phyloP scores from a whole-genome alignment of 2,797 vertebrate species.

The Pygocentrus nattereri region DNA sequence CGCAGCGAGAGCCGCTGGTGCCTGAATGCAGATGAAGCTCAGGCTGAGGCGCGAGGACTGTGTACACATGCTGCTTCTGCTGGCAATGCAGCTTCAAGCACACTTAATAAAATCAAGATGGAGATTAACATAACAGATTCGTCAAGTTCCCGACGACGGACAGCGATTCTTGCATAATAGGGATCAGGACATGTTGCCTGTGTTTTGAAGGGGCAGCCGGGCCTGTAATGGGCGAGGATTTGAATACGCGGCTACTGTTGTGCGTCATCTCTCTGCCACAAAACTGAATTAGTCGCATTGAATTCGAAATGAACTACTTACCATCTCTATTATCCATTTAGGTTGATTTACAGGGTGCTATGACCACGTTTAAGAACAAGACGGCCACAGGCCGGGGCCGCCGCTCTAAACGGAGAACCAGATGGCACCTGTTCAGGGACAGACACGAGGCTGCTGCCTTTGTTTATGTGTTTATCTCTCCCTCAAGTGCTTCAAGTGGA shows the following conservation, averaged over 20 bases:
- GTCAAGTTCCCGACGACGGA: neutral
- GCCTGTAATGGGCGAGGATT: neutral
- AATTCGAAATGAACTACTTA: constrained; percentile 39
- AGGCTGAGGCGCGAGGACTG: neutral
- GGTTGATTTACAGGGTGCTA: constrained; percentile 39
- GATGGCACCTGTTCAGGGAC: constrained; percentile 21
- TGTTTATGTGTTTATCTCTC: constrained; percentile 52
- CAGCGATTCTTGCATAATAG: constrained; percentile 14
- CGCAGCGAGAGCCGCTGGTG: constrained; percentile 59
- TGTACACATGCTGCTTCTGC: constrained; percentile 43
- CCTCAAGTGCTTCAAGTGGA: constrained; percentile 39
- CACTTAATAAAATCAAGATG: constrained; percentile 79
- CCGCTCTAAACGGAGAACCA: constrained; percentile 2
- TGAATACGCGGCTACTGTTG: neutral
- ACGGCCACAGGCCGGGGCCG: constrained; percentile 19
- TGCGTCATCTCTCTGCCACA: too few species aligned
- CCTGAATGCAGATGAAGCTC: constrained; percentile 65
- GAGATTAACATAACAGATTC: constrained; percentile 66
- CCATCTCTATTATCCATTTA: constrained; percentile 23
- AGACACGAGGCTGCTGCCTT: neutral
- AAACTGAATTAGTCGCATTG: constrained; percentile 35
- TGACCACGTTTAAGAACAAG: constrained; percentile 8
- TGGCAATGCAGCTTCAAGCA: constrained; percentile 65
- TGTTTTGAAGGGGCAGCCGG: constrained; percentile 23
- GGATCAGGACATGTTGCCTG: constrained; percentile 22